Conservation (phyloP, 2,888 invertebrate species). For the Lepeophtheirus nordmannii region DNA sequence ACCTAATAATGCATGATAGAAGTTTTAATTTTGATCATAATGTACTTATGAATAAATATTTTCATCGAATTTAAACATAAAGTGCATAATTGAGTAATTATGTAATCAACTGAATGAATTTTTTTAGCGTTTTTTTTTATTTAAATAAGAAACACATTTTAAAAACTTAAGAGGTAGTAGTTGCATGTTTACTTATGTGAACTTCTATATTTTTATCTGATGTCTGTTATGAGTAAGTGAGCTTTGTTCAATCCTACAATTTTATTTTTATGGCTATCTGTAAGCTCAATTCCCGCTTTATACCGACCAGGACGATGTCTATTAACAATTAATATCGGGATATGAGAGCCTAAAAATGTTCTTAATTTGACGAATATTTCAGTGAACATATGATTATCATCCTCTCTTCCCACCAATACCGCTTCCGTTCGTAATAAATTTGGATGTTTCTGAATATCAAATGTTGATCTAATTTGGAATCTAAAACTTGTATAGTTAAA, state of each 20-base stretch:
- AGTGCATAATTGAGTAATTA: no score
- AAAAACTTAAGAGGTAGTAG: no score
- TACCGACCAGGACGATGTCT: conserved; percentile 5
- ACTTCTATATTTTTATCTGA: background rate
- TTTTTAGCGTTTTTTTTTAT: no score
- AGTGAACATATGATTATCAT: background rate
- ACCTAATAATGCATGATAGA: no score
- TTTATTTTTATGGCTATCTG: background rate
- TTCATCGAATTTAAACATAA: no score
- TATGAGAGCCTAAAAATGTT: background rate
- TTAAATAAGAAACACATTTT: no score
- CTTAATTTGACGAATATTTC: background rate
- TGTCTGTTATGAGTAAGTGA: background rate
- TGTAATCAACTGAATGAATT: no score
- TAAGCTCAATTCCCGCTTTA: background rate
- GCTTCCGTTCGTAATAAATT: background rate
- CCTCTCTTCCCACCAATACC: background rate
- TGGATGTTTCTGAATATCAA: background rate
- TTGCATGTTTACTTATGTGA: no score
- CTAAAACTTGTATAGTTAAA: background rate
- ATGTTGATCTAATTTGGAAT: background rate
- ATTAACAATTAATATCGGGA: background rate
- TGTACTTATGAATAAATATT: no score
- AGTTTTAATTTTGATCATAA: no score
- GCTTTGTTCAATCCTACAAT: background rate